Evolutionary conservation across 2,113 vertebrate species (phyloP).

Genomic region (Callithrix jacchus): DNA sequence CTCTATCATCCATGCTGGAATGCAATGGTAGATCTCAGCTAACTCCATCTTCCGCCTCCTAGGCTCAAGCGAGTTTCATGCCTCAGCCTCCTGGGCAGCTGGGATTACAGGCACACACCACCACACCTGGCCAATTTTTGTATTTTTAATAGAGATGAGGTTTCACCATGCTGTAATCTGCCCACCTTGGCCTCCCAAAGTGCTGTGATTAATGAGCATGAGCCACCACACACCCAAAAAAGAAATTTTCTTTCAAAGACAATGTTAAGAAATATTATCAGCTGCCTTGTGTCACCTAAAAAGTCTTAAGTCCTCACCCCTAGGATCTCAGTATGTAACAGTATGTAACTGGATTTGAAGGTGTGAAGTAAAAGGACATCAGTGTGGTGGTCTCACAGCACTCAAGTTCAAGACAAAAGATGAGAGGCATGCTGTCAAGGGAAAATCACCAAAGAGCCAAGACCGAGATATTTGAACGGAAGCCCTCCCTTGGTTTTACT

Average conservation of each 20-base stretch:
- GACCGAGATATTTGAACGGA: rapidly evolving
- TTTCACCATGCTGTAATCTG: too few species aligned
- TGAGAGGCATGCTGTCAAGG: not conserved
- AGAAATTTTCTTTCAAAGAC: not conserved
- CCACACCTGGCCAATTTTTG: too few species aligned
- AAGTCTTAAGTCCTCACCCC: not conserved
- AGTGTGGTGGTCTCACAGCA: not conserved
- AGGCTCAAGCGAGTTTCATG: too few species aligned
- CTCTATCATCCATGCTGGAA: too few species aligned
- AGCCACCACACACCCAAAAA: too few species aligned
- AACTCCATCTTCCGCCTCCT: too few species aligned
- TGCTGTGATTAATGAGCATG: too few species aligned
- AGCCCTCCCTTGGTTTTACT: not conserved
- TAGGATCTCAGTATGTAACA: not conserved
- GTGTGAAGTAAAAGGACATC: not conserved
- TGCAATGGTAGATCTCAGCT: too few species aligned
- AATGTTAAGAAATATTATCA: not conserved
- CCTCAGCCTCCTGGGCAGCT: too few species aligned
- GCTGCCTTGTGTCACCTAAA: not conserved
- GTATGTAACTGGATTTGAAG: not conserved
- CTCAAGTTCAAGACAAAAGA: not conserved
- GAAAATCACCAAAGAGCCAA: not conserved
- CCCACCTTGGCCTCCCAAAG: too few species aligned
- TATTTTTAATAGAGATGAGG: too few species aligned
- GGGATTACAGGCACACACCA: too few species aligned